These are phyloP conservation scores for Chydorus sphaericus DNA, from an alignment of 2,888 invertebrate species.

Conservation along the genomic window DNA sequence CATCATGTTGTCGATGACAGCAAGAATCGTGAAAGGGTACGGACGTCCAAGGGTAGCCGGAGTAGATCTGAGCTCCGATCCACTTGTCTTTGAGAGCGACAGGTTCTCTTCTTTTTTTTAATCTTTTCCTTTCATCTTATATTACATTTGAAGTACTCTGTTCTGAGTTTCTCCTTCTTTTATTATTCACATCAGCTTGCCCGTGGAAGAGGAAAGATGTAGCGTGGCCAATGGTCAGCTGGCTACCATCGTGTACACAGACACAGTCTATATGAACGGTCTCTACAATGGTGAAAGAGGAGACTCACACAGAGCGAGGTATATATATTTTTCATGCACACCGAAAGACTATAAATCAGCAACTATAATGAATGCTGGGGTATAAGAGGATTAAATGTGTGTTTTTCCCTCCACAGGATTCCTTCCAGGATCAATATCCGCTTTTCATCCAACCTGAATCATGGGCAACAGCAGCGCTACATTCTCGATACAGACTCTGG, in stretches of 20 bases:
- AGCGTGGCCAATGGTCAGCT: conserved; percentile 23
- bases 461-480: conserved; percentile 15
- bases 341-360: no score
- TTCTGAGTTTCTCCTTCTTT: background rate
- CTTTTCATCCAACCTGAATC: no score
- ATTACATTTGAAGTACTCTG: background rate
- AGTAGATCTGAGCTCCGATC: background rate
- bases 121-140: background rate
- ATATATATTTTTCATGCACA: no score
- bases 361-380: no score
- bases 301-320: conserved; percentile 21
- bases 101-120: background rate
- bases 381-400: no score
- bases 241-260: conserved; percentile 20
- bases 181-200: conserved; percentile 4
- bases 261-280: conserved; percentile 22
- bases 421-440: conserved; percentile 21
- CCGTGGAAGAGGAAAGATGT: conserved; percentile 17
- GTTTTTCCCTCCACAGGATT: no score
- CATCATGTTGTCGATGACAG: background rate
- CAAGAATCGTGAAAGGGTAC: no score
- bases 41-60: no score
- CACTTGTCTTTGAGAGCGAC: conserved; percentile 2
- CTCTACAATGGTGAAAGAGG: conserved; percentile 22
- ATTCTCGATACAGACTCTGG: conserved; percentile 20